Base-by-base conservation (phyloP, 2,888 invertebrate species). In the Slavum lentiscoides region DNA sequence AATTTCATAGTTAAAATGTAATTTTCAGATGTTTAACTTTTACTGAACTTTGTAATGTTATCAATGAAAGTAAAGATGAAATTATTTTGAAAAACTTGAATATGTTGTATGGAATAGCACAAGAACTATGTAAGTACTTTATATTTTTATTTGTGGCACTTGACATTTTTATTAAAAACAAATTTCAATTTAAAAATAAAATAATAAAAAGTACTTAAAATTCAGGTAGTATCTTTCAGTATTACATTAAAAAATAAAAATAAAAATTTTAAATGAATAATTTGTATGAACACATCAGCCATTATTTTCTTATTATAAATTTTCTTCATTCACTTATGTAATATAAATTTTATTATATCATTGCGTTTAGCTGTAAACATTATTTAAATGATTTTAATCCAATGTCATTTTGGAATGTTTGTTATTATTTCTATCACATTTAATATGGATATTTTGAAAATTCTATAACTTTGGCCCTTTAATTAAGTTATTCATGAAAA, bases 81-180 rank as follows among this genome's bases (percentile, higher is more conserved):
- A 19, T 72, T n/a, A 80, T 80, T 80, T 43, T 70, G 30, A 80
- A 72, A 58, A 80, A 80, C 19, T 70, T 80, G 15, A 72, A 64
- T 55, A 43, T 23, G n/a, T 58, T 80, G 9, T 80, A 80, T 80
- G 80, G 23, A 43, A 72, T 80, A 64, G 64, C 80, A 70, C 69
- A 80, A 72, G 72, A 80, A 15, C 55, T 80, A 72, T 72, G 80
- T 80, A 80, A 80, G 80, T 66, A 68, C 19, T 23, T 39, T 23
- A 39, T 43, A 72, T 72, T 59, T 59, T 21, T 59, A 49, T 49
- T 6, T 7, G 43, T 43, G 43, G 43, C 7, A 43, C 43, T 43
- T 2, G 43, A 9, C 2, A 43, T 43, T 43, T 43, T 0, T 59
- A 6, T 19, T 49, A 19, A 69, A 67, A 13, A 19, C 21, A 6